phyloP scores from a whole-genome alignment of 1,140 invertebrate species.

The Lordiphosa mommai region DNA sequence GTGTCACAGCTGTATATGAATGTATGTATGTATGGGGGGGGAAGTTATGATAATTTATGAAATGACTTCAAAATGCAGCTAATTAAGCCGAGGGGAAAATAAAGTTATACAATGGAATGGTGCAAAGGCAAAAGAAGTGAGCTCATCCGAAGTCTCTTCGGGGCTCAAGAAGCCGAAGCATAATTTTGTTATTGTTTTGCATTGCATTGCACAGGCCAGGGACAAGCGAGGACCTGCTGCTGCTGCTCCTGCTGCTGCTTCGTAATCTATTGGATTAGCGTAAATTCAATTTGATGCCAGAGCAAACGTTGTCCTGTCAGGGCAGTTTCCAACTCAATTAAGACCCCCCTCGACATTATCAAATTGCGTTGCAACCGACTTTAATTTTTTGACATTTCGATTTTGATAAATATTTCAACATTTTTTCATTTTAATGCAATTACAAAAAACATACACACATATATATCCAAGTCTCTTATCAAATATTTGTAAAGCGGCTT shows the following conservation, averaged over 20 bases:
- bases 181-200: slow-evolving; percentile 74
- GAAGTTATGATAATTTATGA: slow-evolving; percentile 46
- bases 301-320: slow-evolving; percentile 40
- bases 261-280: slow-evolving; percentile 73
- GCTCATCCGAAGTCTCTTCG: slow-evolving; percentile 2
- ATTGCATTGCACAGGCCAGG: slow-evolving; percentile 44
- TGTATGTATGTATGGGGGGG: background rate
- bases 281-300: slow-evolving; percentile 58
- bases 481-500: slow-evolving; percentile 52
- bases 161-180: slow-evolving; percentile 16
- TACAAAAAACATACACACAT: slow-evolving; percentile 2
- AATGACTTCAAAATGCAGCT: slow-evolving; percentile 47
- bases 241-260: slow-evolving; percentile 37
- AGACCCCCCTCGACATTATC: slow-evolving; percentile 26
- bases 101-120: slow-evolving; percentile 9
- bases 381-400: slow-evolving; percentile 22
- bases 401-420: slow-evolving; percentile 20
- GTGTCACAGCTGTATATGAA: slow-evolving; percentile 7
- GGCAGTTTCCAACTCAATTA: slow-evolving; percentile 52
- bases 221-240: slow-evolving; percentile 8
- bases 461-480: slow-evolving; percentile 19
- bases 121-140: background rate
- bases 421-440: slow-evolving; percentile 17
- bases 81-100: slow-evolving; percentile 32
- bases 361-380: slow-evolving; percentile 26